Conservation (phyloP, 2,888 invertebrate genomes). For the Hypsopygia costalis region DNA sequence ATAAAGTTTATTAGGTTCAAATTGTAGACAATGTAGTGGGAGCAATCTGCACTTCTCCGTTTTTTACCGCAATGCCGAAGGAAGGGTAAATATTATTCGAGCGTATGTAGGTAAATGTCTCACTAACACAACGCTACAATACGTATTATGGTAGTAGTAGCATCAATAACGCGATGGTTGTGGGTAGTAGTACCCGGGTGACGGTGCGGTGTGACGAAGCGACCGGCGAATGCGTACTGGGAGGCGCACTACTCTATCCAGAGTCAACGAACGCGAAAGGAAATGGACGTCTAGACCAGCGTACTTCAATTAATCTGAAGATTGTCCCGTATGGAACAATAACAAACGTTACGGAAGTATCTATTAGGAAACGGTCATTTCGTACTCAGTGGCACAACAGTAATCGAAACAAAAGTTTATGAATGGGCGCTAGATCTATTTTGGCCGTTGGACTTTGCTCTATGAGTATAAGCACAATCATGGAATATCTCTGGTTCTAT, state of each 20-base stretch:
- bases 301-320: constrained; percentile 31
- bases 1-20: too few relatives aligned
- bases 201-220: not conserved
- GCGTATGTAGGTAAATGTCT: too few relatives aligned
- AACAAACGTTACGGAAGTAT: constrained; percentile 11
- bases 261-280: constrained; percentile 41
- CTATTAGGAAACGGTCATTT: constrained; percentile 6
- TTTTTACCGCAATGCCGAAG: too few relatives aligned
- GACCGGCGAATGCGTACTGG: constrained; percentile 3
- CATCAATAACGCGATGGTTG: too few relatives aligned
- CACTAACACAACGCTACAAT: too few relatives aligned
- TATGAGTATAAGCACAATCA: not conserved
- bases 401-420: not conserved
- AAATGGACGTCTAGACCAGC: constrained; percentile 47
- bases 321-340: constrained; percentile 17
- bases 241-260: constrained; percentile 8
- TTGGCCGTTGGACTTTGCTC: constrained; percentile 5
- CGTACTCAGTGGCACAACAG: not conserved
- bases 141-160: too few relatives aligned
- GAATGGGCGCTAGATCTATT: not conserved
- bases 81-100: too few relatives aligned
- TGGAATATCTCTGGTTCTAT: constrained; percentile 2
- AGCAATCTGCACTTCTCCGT: too few relatives aligned
- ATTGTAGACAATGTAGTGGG: too few relatives aligned
- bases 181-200: too few relatives aligned